Evolutionary conservation across 2,888 invertebrate genomes (phyloP).

Genomic region (Lissocephala sabroskyi): DNA sequence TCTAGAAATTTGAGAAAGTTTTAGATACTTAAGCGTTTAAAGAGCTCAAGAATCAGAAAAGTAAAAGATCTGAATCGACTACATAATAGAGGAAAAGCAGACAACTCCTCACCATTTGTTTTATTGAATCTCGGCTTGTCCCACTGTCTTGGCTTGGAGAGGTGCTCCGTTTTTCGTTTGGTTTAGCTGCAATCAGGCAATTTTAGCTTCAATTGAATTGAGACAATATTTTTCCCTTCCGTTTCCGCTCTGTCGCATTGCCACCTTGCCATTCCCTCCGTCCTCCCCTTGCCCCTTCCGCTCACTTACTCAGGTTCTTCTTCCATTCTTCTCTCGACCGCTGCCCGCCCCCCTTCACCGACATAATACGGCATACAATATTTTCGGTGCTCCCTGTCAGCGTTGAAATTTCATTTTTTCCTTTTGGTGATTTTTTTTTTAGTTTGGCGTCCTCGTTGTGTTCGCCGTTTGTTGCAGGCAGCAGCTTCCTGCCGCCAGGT

Average conservation of each 20-base stretch:
- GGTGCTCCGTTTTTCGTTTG: slow-evolving; percentile 21
- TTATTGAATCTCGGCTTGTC: too few species aligned
- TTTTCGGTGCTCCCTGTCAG: slow-evolving; percentile 27
- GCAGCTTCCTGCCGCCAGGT: slow-evolving; percentile 1
- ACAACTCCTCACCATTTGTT: too few species aligned
- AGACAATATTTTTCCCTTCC: slow-evolving; percentile 67
- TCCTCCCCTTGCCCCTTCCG: too few species aligned
- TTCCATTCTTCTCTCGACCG: too few species aligned
- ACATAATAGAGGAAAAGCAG: too few species aligned
- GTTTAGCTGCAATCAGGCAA: slow-evolving; percentile 55
- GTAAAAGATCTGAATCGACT: too few species aligned
- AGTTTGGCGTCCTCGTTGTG: neutral
- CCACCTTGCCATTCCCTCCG: too few species aligned
- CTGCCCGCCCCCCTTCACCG: slow-evolving; percentile 3
- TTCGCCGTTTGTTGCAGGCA: neutral
- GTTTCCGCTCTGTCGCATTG: slow-evolving; percentile 51
- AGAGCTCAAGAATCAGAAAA: too few species aligned
- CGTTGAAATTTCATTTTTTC: slow-evolving; percentile 5
- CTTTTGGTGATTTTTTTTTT: neutral
- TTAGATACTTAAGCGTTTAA: too few species aligned
- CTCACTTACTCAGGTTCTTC: too few species aligned
- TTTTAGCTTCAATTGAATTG: slow-evolving; percentile 66
- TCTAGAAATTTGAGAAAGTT: too few species aligned
- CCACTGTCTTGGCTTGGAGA: slow-evolving; percentile 7
- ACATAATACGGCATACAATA: slow-evolving; percentile 5